Base-by-base conservation (phyloP, 2,797 vertebrate species). In the Siniperca scherzeri region DNA sequence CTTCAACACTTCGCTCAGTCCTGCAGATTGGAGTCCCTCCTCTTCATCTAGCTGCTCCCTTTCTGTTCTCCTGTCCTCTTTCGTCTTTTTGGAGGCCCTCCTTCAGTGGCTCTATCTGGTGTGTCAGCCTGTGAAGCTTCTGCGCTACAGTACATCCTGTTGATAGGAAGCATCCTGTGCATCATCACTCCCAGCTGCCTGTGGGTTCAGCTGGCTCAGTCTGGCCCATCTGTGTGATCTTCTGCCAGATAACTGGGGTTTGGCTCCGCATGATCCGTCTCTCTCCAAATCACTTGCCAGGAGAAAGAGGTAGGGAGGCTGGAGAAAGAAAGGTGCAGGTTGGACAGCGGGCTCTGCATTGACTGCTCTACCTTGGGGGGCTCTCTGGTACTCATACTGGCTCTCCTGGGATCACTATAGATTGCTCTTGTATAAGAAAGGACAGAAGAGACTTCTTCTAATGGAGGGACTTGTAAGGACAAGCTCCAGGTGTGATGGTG, bases 161-260 rank as follows among this genome's bases (percentile, higher is more conserved):
- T 94, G 91, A 95, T 94, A 91, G 92, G 91, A 93, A 93, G 93
- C 95, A 93, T 94, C 94, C 92, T 93, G 93, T 94, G 94, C 93
- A 93, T 95, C 93, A 94, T 92, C 92, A 88, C 92, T 92, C 90
- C 92, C 94, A 94, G 95, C 95, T 96, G 94, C 94, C 93, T 86
- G 84, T 94, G 93, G 93, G 93, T 94, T 95, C 94, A 94, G 93
- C 93, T 91, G 93, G 91, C 92, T 93, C 92, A 88, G 93, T 85
- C 90, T 84, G 89, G 92, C 94, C 94, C 94, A 95, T 95, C 95
- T 96, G 95, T 96, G 94, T 96, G 95, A 96, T 95, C 92, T 76
- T 87, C 88, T 95, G 95, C 96, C 96, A 96, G 94, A 95, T 94
- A 94, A 91, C 91, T 93, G 90, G 87, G 88, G 91, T 92, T 92